Conservation (phyloP, 1,140 invertebrate genomes). For the Diprion similis region DNA sequence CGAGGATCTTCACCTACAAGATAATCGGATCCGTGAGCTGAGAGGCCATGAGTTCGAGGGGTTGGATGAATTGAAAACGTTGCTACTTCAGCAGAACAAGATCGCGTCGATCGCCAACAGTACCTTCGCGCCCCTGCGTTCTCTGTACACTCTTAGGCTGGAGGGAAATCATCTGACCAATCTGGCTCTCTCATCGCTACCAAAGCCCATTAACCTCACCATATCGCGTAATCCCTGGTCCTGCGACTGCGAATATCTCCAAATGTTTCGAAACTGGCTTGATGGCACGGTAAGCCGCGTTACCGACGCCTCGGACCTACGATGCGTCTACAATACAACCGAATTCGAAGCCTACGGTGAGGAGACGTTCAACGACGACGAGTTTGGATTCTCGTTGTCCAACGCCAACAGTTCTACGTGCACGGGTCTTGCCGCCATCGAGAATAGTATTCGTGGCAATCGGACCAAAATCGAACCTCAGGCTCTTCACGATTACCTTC, state of each 20-base stretch:
- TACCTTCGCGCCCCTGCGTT: constrained; percentile 77
- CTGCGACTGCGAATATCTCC: constrained; percentile 85
- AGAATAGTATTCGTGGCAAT: constrained; percentile 74
- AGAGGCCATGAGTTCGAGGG: constrained; percentile 86
- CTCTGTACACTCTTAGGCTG: constrained; percentile 74
- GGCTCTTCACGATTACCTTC: constrained; percentile 80
- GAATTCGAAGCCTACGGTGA: constrained; percentile 66
- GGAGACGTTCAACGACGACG: constrained; percentile 62
- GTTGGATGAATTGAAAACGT: constrained; percentile 67
- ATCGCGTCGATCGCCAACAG: constrained; percentile 77
- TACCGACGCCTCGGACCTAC: constrained; percentile 67
- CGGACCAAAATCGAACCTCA: constrained; percentile 74
- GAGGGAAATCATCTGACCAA: constrained; percentile 80
- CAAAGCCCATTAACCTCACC: constrained; percentile 71
- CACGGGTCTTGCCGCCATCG: constrained; percentile 69
- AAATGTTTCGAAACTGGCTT: constrained; percentile 81
- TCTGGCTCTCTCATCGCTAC: constrained; percentile 80
- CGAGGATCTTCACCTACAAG: constrained; percentile 81
- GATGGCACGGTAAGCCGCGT: constrained; percentile 67
- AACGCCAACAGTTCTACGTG: constrained; percentile 54
- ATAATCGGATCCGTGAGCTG: constrained; percentile 77
- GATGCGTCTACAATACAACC: constrained; percentile 69
- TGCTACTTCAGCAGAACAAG: constrained; percentile 73
- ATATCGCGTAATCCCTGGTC: constrained; percentile 86
- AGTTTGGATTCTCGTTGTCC: constrained; percentile 62